Evolutionary conservation across 2,113 vertebrate genomes (phyloP).

Genomic region (Ivindomyrus marchei): DNA sequence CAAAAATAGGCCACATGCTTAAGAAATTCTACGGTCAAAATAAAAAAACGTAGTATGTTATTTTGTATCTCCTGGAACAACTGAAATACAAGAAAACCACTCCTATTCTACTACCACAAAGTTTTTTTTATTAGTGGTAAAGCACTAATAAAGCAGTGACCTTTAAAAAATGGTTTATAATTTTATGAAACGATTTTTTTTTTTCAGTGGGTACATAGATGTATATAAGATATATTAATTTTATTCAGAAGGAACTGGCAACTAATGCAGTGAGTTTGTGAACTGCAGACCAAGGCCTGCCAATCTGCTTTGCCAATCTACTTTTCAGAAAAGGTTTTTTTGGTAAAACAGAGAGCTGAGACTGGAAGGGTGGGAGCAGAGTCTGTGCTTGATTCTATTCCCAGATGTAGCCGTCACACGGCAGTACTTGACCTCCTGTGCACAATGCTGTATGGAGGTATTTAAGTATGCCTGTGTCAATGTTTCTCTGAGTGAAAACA

Average conservation of each 20-base stretch:
- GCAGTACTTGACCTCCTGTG: too few species aligned
- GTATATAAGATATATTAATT: not conserved
- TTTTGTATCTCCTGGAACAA: not conserved
- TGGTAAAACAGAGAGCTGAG: not conserved
- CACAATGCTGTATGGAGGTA: not conserved
- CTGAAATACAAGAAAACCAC: not conserved
- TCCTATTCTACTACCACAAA: not conserved
- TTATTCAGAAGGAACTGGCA: not conserved
- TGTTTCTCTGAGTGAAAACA: not conserved
- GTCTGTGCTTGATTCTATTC: not conserved
- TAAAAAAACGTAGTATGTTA: not conserved
- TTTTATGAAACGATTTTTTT: not conserved
- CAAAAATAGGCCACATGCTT: not conserved
- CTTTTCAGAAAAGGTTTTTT: not conserved
- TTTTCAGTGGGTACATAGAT: not conserved
- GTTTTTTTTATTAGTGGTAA: not conserved
- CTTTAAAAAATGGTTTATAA: not conserved
- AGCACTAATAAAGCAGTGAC: not conserved
- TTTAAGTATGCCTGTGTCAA: not conserved
- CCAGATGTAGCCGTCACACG: not conserved
- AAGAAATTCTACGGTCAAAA: not conserved
- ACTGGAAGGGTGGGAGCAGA: not conserved
- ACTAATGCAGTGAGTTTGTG: not conserved
- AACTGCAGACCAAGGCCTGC: not conserved
- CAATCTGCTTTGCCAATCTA: conserved; percentile 2